Percentiles rank a stretch among this genome's conserved stretches.
Evolutionary conservation across 2,113 vertebrate species (phyloP).

Genomic region (Esox niger): DNA sequence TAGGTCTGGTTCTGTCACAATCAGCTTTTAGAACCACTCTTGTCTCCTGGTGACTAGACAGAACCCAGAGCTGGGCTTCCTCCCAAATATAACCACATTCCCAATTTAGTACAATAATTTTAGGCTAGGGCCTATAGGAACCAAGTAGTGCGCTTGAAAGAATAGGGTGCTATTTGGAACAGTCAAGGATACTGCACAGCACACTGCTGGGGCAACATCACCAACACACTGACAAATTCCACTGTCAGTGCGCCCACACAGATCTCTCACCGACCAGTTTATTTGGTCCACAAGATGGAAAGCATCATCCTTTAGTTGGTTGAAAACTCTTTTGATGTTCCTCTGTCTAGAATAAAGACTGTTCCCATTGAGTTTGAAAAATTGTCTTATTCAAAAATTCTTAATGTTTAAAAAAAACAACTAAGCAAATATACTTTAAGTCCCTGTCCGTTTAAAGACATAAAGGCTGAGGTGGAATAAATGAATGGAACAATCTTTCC

Average conservation of each 20-base stretch:
- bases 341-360: background rate
- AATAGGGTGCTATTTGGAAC: slow-evolving; percentile 6
- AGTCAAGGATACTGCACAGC: slow-evolving; percentile 15
- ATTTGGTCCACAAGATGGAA: slow-evolving; percentile 3
- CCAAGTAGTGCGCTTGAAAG: no score
- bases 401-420: no score
- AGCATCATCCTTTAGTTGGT: slow-evolving; percentile 8
- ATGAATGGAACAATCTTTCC: slow-evolving; percentile 6
- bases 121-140: no score
- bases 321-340: slow-evolving; percentile 22
- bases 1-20: background rate
- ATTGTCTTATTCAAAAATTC: no score
- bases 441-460: slow-evolving; percentile 29
- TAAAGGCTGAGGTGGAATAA: slow-evolving; percentile 35
- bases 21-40: background rate
- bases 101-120: no score
- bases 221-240: background rate
- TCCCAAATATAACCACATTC: no score
- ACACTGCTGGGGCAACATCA: background rate
- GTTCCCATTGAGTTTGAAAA: no score
- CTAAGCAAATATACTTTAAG: no score
- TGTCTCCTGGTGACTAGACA: slow-evolving; percentile 25
- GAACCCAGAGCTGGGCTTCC: slow-evolving; percentile 14
- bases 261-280: background rate
- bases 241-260: background rate